Conservation (phyloP, 2,888 invertebrate species). For the Andrena chrysosceles region DNA sequence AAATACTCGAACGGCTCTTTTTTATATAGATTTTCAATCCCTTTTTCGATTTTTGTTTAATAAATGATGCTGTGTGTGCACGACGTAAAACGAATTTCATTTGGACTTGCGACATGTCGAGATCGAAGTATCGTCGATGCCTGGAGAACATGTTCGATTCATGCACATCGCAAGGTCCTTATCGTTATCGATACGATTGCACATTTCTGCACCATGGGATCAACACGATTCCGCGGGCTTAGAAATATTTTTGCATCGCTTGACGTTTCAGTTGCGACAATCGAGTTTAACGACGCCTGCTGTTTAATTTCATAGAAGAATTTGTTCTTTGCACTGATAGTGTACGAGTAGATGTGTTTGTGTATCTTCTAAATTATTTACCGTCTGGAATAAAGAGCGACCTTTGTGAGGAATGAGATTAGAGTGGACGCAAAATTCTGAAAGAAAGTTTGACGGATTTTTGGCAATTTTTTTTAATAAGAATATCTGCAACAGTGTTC, state of each 20-base stretch:
- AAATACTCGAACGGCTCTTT: neutral
- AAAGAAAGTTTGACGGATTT: neutral
- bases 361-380: neutral
- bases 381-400: neutral
- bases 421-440: neutral
- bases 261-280: slow-evolving; percentile 15
- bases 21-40: neutral
- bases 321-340: slow-evolving; percentile 29
- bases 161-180: slow-evolving; percentile 1
- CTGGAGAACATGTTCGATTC: slow-evolving; percentile 16
- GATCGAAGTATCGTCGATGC: neutral
- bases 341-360: slow-evolving; percentile 13
- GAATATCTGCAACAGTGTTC: neutral
- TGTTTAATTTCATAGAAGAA: slow-evolving; percentile 31
- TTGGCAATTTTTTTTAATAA: neutral
- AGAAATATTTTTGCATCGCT: slow-evolving; percentile 27
- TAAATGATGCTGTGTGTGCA: slow-evolving; percentile 20
- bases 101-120: neutral
- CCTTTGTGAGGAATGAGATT: neutral
- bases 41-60: neutral
- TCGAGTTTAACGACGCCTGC: slow-evolving; percentile 32
- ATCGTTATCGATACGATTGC: slow-evolving; percentile 18
- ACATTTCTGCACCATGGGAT: slow-evolving; percentile 24
- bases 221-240: slow-evolving; percentile 25
- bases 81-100: slow-evolving; percentile 32